phyloP scores from a whole-genome alignment of 2,113 vertebrate species.

The Bufo bufo region DNA sequence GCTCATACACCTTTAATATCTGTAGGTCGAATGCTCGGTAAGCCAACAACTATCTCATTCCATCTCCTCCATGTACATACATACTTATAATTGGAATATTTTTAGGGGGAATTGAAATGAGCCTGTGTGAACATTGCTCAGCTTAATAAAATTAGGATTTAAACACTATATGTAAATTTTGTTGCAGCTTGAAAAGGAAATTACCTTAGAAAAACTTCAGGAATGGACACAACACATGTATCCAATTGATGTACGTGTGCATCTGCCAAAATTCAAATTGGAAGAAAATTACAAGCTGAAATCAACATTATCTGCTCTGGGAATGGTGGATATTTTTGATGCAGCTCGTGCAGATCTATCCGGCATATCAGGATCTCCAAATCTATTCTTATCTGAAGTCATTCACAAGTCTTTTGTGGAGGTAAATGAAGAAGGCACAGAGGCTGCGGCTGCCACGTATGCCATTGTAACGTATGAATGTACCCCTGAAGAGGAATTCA shows the following conservation, averaged over 20 bases:
- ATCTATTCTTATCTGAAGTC: slow-evolving; percentile 84
- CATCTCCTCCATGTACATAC: no score
- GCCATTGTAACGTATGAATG: slow-evolving; percentile 69
- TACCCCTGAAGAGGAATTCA: slow-evolving; percentile 75
- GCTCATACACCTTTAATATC: no score
- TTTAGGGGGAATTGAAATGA: not conserved
- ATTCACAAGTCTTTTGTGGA: slow-evolving; percentile 90
- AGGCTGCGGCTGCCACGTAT: slow-evolving; percentile 87
- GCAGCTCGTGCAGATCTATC: slow-evolving; percentile 79
- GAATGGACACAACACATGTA: slow-evolving; percentile 84
- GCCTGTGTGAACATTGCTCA: not conserved
- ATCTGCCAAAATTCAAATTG: slow-evolving; percentile 87
- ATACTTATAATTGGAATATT: not conserved
- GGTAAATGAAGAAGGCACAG: slow-evolving; percentile 92
- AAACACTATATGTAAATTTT: not conserved
- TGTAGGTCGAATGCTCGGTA: no score
- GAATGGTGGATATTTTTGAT: slow-evolving; percentile 82
- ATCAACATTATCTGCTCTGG: slow-evolving; percentile 74
- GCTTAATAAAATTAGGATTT: not conserved
- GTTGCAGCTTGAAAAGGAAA: slow-evolving; percentile 80
- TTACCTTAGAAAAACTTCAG: slow-evolving; percentile 79
- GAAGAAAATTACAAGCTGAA: slow-evolving; percentile 82
- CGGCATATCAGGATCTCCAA: slow-evolving; percentile 77
- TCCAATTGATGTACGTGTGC: slow-evolving; percentile 70
- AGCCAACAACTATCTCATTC: no score